Evolutionary conservation across 2,888 invertebrate species (phyloP).

Genomic region (Agonopterix subpropinquella): DNA sequence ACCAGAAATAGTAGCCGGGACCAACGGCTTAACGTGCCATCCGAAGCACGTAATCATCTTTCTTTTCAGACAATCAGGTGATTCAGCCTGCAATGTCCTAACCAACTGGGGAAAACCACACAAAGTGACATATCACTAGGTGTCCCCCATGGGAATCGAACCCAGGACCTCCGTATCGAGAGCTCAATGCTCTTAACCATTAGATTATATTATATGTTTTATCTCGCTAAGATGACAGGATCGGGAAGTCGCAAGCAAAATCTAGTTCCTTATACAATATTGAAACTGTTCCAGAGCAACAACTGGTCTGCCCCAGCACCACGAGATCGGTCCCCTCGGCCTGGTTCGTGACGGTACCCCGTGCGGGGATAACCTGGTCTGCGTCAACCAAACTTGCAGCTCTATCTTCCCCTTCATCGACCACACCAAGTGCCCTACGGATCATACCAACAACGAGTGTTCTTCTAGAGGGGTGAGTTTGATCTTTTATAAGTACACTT

Average conservation of each 20-base stretch:
- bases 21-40: no score
- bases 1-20: no score
- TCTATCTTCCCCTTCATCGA: constrained; percentile 90
- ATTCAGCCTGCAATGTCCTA: no score
- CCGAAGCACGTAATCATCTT: no score
- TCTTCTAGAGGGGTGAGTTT: constrained; percentile 95
- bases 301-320: constrained; percentile 79
- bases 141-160: no score
- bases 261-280: neutral
- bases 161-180: no score
- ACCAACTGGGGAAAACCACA: no score
- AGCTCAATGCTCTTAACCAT: no score
- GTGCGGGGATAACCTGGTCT: constrained; percentile 94
- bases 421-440: constrained; percentile 92
- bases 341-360: constrained; percentile 95
- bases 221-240: neutral
- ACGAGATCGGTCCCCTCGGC: constrained; percentile 85
- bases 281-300: constrained; percentile 79
- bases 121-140: no score
- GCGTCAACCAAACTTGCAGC: constrained; percentile 95
- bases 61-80: no score
- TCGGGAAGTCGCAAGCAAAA: neutral
- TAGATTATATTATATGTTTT: no score
- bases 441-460: constrained; percentile 92
- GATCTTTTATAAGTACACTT: neutral